Base-by-base conservation (phyloP, 2,113 vertebrate genomes). In the Tursiops truncatus region DNA sequence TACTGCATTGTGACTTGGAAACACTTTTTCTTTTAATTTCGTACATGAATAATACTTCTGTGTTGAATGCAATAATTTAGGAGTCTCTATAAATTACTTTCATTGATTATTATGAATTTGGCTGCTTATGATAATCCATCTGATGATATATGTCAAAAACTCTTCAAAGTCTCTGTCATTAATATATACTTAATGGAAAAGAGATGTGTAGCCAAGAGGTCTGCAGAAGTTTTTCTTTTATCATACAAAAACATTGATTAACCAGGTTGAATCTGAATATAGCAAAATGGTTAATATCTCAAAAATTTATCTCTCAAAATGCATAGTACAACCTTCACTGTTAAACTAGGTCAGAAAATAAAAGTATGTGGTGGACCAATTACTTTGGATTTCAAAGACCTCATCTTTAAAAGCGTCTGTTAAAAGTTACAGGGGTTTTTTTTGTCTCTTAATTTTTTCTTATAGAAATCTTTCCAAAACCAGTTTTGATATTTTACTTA, bases 281-380 rank as follows among this genome's bases (percentile, higher is more conserved):
- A 89, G 38, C 71, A 62, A 96, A 97, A 98, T 89, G 58, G 56
- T 95, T 97, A 95, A 98, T 98, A 68, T 97, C 23, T 96, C 63
- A 84, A 91, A 97, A 74, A 44, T 67, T 96, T 93, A 94, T 97
- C 73, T 97, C 14, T 96, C 44, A 60, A 89, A 97, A 82, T 77
- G 95, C 23, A 95, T 17, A 93, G 44, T 20, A 94, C 5, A 87
- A 62, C 89, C n/a, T 96, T 97, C 85, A 96, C 84, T 88, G 33
- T 96, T 81, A 92, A 96, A 36, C 67, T 95, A 95, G 36, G 1
- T 26, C 1, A 92, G 91, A 67, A 50, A 97, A 18, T 90, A 77
- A 97, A 97, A 96, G 70, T 41, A 97, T 96, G 71, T 80, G 25
- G 91, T 95, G 74, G 2, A 4, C 14, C 83, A 36, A 82, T 70